Base-by-base conservation (phyloP, 53 echinoderm and acorn worm genomes). In the Apostichopus leukothele region DNA sequence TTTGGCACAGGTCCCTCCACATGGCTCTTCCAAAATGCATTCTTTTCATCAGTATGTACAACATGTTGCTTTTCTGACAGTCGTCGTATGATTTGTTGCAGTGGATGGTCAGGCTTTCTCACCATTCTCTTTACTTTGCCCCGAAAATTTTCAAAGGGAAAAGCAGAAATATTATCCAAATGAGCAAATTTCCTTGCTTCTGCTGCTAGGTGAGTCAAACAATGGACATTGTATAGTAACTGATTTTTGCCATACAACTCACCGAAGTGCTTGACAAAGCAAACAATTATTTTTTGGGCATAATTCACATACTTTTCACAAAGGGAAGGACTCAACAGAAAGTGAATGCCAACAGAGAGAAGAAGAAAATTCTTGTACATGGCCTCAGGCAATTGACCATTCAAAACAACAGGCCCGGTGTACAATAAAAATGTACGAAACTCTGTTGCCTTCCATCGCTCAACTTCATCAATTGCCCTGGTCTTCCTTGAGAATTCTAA, bases 181-280 rank as follows among this genome's bases (percentile, higher is more conserved):
- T 78, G 78, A 52, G 87, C 90, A 78, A 55, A 90, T 39, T n/a
- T 83, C 26, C 23, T 51, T 23, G 55, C 87, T 86, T 86, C 87
- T 6, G 55, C 90, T 51, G 87, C 87, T 39, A 90, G 20, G 67
- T 90, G 90, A n/a, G 89, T 39, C 25, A 93, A 76, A 1, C 78
- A 60, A 91, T 93, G 93, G 13, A 93, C 91, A 89, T 93, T 93
- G 63, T 93, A 93, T 27, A 91, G 89, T 26, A 91, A 26, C 77
- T 75, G 67, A 75, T 89, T 51, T 51, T 68, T 84, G 21, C 83
- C 83, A 89, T 92, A 92, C 5, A 92, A 14, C 21, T 78, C 73
- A 14, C 84, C 86, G 25, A 22, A 92, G 73, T 92, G 75, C 18
- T 71, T 13, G n/a, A 92, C 92, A 89, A 92, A 92, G 23, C 89